These are phyloP conservation scores for Cryptotis parvus DNA, from an alignment of 2,113 vertebrate species.

Conservation along the genomic window DNA sequence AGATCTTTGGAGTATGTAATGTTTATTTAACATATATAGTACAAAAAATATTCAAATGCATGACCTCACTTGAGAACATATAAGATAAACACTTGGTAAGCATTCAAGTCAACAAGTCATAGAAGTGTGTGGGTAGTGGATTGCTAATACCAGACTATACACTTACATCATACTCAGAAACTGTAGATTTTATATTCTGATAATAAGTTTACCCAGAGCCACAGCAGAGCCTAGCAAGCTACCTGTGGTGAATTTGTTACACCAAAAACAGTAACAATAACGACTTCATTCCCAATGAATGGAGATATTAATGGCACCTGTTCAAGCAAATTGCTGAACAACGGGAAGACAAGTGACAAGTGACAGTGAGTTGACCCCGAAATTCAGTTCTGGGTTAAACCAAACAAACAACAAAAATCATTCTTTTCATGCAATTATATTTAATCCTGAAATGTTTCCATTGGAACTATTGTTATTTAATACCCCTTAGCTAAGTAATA, in stretches of 20 bases:
- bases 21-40: slow-evolving; percentile 12
- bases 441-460: neutral
- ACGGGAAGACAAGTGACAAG: too few species aligned
- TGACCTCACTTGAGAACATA: neutral
- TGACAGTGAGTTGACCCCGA: too few species aligned
- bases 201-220: too few species aligned
- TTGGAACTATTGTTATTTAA: slow-evolving; percentile 9
- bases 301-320: too few species aligned
- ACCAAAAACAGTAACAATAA: too few species aligned
- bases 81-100: neutral
- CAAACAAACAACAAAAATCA: too few species aligned
- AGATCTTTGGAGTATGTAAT: neutral
- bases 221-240: too few species aligned
- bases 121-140: neutral
- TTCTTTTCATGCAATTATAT: neutral
- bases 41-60: neutral
- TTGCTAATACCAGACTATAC: neutral
- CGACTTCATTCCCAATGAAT: too few species aligned
- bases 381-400: too few species aligned
- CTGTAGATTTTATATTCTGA: neutral
- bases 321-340: too few species aligned
- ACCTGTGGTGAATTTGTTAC: too few species aligned
- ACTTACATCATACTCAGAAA: neutral
- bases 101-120: neutral
- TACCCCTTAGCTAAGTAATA: neutral